A percentile compares a stretch with the other conserved stretches of the same genome.
Evolutionary conservation across 37 sponge, comb jelly and placozoan genomes (phyloP).

Genomic region (Bolinopsis microptera): DNA sequence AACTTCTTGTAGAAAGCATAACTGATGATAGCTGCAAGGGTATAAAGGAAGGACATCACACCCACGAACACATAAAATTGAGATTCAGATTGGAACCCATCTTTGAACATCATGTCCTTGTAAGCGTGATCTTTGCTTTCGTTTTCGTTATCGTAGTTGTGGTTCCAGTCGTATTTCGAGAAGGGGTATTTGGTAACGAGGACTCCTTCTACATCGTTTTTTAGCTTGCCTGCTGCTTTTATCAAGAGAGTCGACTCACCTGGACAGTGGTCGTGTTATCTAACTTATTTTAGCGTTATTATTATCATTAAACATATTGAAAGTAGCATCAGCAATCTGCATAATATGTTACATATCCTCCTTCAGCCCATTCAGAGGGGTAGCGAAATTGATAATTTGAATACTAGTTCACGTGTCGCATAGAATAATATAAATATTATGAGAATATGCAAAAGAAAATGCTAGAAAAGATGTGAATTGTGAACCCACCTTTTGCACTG

Average conservation of each 20-base stretch:
- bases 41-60: conserved; percentile 53
- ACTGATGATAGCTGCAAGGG: not conserved
- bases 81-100: conserved; percentile 39
- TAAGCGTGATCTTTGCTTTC: not conserved
- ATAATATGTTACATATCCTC: too few relatives aligned
- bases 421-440: too few relatives aligned
- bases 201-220: not conserved
- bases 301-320: too few relatives aligned
- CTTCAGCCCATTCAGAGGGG: too few relatives aligned
- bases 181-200: conserved; percentile 22
- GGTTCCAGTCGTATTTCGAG: not conserved
- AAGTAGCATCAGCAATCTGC: too few relatives aligned
- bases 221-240: not conserved
- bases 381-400: too few relatives aligned
- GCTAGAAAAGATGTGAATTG: too few relatives aligned
- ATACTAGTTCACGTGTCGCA: too few relatives aligned
- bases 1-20: conserved; percentile 49
- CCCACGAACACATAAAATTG: conserved; percentile 59
- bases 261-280: too few relatives aligned
- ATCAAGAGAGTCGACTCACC: not conserved
- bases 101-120: not conserved
- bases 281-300: too few relatives aligned
- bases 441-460: too few relatives aligned
- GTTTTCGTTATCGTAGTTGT: not conserved
- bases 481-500: conserved; percentile 19